phyloP scores from a whole-genome alignment of 2,797 vertebrate species.

The Poeciliopsis infans region DNA sequence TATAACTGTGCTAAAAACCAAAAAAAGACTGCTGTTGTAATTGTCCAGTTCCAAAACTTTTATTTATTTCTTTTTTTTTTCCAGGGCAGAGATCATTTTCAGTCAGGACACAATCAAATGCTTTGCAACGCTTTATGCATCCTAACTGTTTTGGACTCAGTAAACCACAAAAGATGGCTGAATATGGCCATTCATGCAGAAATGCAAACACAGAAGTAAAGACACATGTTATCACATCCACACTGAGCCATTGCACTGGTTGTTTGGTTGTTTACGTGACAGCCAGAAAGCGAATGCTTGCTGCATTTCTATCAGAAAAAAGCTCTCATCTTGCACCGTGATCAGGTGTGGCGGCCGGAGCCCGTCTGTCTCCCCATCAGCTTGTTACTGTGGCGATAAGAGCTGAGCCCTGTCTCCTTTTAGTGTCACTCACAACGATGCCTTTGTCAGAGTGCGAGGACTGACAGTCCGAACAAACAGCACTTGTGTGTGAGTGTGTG shows the following conservation, averaged over 20 bases:
- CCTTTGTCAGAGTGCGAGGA: conserved; percentile 46
- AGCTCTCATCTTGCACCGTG: conserved; percentile 33
- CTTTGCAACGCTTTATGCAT: background rate
- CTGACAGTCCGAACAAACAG: conserved; percentile 46
- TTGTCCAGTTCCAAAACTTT: background rate
- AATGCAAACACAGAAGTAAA: conserved; percentile 8
- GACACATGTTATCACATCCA: conserved; percentile 15
- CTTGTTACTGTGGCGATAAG: conserved; percentile 68
- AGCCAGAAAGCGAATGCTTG: conserved; percentile 32
- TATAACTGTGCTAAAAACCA: background rate
- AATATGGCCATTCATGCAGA: background rate
- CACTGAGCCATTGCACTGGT: conserved; percentile 12
- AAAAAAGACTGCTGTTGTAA: background rate
- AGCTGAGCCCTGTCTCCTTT: conserved; percentile 78
- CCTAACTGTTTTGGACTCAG: background rate
- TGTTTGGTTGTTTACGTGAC: conserved; percentile 27
- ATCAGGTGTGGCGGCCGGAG: conserved; percentile 72
- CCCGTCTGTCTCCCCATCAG: conserved; percentile 71
- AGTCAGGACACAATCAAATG: background rate
- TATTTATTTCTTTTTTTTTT: background rate
- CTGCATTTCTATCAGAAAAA: conserved; percentile 15
- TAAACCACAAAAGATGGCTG: background rate
- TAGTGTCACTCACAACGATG: conserved; percentile 71
- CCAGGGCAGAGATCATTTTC: background rate
- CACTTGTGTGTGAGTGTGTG: conserved; percentile 36